Evolutionary conservation across 2,888 invertebrate genomes (phyloP).

Genomic region (Halocaridina rubra): DNA sequence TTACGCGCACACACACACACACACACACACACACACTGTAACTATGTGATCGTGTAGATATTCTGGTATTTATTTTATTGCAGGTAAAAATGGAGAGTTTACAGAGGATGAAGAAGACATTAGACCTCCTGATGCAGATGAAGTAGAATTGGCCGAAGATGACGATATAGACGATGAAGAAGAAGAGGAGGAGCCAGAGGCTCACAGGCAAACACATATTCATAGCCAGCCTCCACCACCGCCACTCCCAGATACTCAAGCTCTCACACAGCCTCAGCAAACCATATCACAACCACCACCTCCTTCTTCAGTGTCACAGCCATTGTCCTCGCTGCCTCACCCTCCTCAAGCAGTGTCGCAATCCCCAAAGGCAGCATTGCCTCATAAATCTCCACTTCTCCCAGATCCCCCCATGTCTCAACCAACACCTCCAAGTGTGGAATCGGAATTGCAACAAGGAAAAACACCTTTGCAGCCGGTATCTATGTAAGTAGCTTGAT

Average conservation of each 20-base stretch:
- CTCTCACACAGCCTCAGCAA: not conserved
- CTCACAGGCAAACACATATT: constrained; percentile 20
- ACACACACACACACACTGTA: too few relatives aligned
- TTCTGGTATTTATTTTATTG: too few relatives aligned
- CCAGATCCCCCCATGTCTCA: constrained; percentile 7
- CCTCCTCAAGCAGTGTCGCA: not conserved
- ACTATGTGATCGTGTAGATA: too few relatives aligned
- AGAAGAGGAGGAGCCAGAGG: constrained; percentile 40
- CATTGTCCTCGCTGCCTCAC: not conserved
- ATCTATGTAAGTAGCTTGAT: constrained; percentile 24
- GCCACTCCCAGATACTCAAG: constrained; percentile 1
- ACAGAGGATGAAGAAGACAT: constrained; percentile 44
- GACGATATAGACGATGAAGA: constrained; percentile 43
- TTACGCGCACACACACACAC: too few relatives aligned
- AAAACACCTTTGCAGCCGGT: constrained; percentile 7
- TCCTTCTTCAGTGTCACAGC: not conserved
- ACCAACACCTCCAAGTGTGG: not conserved
- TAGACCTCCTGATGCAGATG: not conserved
- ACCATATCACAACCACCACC: not conserved
- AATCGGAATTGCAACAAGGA: not conserved
- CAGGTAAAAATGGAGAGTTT: constrained; percentile 51
- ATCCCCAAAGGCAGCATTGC: not conserved
- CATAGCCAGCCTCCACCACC: not conserved
- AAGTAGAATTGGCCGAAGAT: constrained; percentile 41
- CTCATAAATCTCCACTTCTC: constrained; percentile 3